Evolutionary conservation across 53 echinoderm and acorn worm genomes (phyloP).

Genomic region (Zoroaster sp.): DNA sequence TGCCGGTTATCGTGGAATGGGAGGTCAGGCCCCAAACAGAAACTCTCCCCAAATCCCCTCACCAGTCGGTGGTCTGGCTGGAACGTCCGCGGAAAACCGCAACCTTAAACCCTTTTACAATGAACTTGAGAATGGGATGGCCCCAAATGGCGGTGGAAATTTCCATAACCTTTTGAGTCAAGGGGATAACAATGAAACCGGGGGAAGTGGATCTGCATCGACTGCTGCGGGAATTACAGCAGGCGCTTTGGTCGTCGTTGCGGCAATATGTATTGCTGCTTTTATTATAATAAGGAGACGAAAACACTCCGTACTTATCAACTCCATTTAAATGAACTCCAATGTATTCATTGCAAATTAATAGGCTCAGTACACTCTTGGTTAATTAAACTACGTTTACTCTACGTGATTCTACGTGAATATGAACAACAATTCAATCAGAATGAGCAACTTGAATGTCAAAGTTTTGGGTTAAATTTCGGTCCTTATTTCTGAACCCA

Average conservation of each 20-base stretch:
- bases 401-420: too few relatives aligned
- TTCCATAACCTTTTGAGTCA: not conserved
- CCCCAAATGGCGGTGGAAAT: not conserved
- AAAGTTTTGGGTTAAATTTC: too few relatives aligned
- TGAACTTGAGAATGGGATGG: not conserved
- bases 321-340: not conserved
- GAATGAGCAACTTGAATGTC: too few relatives aligned
- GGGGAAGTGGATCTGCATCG: not conserved
- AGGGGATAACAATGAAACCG: not conserved
- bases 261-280: not conserved
- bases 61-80: too few relatives aligned
- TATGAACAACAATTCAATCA: too few relatives aligned
- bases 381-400: too few relatives aligned
- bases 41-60: too few relatives aligned
- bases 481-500: too few relatives aligned
- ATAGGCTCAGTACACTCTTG: too few relatives aligned
- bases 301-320: not conserved
- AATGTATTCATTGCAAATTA: too few relatives aligned
- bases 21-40: not conserved
- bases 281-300: not conserved
- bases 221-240: not conserved
- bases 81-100: not conserved
- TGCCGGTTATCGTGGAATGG: not conserved
- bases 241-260: not conserved
- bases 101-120: not conserved